phyloP scores from a whole-genome alignment of 2,113 vertebrate species.

The Trogon surrucura region DNA sequence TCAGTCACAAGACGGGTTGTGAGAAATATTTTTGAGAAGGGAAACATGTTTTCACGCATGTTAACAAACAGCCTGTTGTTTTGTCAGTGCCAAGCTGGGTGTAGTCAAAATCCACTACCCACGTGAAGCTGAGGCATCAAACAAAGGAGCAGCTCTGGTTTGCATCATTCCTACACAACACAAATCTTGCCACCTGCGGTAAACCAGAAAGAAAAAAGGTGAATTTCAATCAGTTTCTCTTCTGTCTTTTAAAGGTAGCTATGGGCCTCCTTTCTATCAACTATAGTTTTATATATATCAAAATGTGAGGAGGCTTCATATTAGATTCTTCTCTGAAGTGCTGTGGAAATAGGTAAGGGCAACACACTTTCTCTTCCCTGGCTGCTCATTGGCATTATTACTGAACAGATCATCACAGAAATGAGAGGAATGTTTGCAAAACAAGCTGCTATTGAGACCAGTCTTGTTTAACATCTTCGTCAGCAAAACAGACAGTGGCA shows the following conservation, averaged over 20 bases:
- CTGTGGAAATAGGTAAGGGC: not conserved
- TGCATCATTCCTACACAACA: not conserved
- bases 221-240: not conserved
- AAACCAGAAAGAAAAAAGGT: not conserved
- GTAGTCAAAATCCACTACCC: not conserved
- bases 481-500: too few species aligned
- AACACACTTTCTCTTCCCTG: not conserved
- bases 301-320: not conserved
- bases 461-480: too few species aligned
- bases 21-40: not conserved
- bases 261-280: not conserved
- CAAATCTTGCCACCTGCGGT: not conserved
- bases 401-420: not conserved
- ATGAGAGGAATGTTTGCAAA: not conserved
- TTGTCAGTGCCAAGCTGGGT: not conserved
- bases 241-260: not conserved
- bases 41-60: not conserved
- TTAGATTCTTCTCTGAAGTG: not conserved
- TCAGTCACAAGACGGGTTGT: slow-evolving; percentile 20
- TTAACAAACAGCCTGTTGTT: slow-evolving; percentile 21
- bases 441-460: not conserved
- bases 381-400: not conserved
- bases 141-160: not conserved
- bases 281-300: not conserved
- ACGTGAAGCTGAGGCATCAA: not conserved